A percentile compares a stretch with the other conserved stretches of the same genome.
Evolutionary conservation across 1,140 invertebrate species (phyloP).

Genomic region (Apis laboriosa): DNA sequence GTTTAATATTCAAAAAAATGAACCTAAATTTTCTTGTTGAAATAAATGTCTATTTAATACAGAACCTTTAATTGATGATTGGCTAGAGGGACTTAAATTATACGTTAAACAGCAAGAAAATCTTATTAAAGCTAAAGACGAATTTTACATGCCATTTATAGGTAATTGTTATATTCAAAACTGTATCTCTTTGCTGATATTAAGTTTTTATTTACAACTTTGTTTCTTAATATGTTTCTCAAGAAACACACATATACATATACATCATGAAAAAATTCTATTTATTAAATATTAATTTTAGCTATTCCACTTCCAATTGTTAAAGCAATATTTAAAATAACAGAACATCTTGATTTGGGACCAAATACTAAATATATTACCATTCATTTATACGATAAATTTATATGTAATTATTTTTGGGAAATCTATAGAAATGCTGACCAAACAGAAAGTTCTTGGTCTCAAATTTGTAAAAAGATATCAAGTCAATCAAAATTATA

Average conservation of each 20-base stretch:
- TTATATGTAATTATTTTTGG: slow-evolving; percentile 69
- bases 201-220: neutral
- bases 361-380: slow-evolving; percentile 71
- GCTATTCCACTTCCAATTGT: slow-evolving; percentile 65
- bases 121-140: slow-evolving; percentile 41
- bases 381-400: slow-evolving; percentile 73
- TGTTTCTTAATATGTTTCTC: neutral
- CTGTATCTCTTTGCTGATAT: neutral
- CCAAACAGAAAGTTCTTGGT: slow-evolving; percentile 34
- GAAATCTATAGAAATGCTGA: slow-evolving; percentile 55
- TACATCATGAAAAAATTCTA: neutral
- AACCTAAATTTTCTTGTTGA: slow-evolving; percentile 14
- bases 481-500: slow-evolving; percentile 60
- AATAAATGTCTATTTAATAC: neutral
- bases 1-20: neutral
- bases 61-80: slow-evolving; percentile 69
- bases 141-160: slow-evolving; percentile 67
- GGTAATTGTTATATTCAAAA: slow-evolving; percentile 54
- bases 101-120: slow-evolving; percentile 55
- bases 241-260: too few relatives aligned
- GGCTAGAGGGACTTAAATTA: slow-evolving; percentile 67
- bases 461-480: slow-evolving; percentile 46
- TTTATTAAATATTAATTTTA: slow-evolving; percentile 44
- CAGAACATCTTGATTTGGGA: slow-evolving; percentile 60
- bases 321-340: slow-evolving; percentile 66